These are phyloP conservation scores for Caenorhabditis sp. DNA, from an alignment of 2,888 invertebrate species.

Conservation along the genomic window DNA sequence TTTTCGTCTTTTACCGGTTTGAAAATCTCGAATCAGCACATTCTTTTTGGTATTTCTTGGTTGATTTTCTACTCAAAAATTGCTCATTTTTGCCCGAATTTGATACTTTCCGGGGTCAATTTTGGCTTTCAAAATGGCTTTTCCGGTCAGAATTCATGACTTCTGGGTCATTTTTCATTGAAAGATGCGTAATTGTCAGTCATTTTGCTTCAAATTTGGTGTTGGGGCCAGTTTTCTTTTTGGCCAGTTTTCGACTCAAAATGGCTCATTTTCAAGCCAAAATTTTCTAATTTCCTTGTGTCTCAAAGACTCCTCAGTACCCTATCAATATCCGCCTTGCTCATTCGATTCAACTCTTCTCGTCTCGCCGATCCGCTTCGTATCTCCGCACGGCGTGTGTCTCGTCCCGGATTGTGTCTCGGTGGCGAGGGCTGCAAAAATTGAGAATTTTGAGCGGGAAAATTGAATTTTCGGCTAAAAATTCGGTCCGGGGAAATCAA, in stretches of 20 bases:
- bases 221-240: too few species aligned
- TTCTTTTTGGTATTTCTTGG: too few species aligned
- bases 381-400: not conserved
- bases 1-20: too few species aligned
- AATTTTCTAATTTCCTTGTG: not conserved
- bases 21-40: too few species aligned
- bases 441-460: not conserved
- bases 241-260: not conserved
- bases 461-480: not conserved
- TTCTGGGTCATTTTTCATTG: not conserved
- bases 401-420: conserved; percentile 30
- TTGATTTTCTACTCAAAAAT: too few species aligned
- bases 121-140: not conserved
- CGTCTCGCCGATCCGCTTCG: too few species aligned
- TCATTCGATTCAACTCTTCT: not conserved
- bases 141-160: not conserved
- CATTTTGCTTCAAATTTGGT: not conserved
- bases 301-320: not conserved
- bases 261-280: not conserved
- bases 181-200: not conserved
- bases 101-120: too few species aligned
- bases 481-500: not conserved
- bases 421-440: conserved; percentile 49
- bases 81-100: too few species aligned
- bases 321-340: conserved; percentile 10